phyloP scores from a whole-genome alignment of 2,113 vertebrate species.

The Prietella phreatophila region DNA sequence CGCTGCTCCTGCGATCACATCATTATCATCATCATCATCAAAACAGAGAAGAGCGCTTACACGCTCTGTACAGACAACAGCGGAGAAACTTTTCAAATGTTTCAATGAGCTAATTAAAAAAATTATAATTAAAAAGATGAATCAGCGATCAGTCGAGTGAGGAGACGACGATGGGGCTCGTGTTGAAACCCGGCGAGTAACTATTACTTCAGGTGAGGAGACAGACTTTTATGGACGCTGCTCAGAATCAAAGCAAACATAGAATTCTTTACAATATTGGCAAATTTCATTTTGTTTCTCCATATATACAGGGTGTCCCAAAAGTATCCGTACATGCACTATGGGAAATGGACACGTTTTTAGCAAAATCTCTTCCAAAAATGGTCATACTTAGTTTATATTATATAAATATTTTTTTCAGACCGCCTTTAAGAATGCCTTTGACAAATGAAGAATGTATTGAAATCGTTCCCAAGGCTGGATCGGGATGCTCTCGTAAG shows the following conservation, averaged over 20 bases:
- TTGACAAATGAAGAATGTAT: too few relatives aligned
- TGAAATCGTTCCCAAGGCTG: too few relatives aligned
- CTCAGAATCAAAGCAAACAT: background rate
- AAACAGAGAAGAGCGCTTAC: background rate
- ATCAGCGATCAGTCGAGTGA: background rate
- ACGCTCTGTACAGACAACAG: background rate
- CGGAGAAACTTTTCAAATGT: background rate
- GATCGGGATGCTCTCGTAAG: too few relatives aligned
- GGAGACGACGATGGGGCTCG: too few relatives aligned
- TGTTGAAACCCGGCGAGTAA: background rate
- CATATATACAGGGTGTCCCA: too few relatives aligned
- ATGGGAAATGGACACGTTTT: too few relatives aligned
- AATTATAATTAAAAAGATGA: background rate
- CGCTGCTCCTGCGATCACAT: background rate
- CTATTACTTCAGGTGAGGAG: background rate
- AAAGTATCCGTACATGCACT: too few relatives aligned
- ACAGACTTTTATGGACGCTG: background rate
- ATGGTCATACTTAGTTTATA: too few relatives aligned
- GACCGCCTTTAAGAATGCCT: too few relatives aligned
- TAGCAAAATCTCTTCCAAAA: too few relatives aligned
- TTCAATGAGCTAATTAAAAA: background rate
- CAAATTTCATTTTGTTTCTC: background rate
- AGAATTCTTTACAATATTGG: background rate
- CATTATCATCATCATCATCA: background rate
- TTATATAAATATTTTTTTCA: too few relatives aligned